Percentiles rank a stretch among this genome's conserved stretches.
phyloP scores from a whole-genome alignment of 2,888 invertebrate genomes.

The Anarsia innoxiella region DNA sequence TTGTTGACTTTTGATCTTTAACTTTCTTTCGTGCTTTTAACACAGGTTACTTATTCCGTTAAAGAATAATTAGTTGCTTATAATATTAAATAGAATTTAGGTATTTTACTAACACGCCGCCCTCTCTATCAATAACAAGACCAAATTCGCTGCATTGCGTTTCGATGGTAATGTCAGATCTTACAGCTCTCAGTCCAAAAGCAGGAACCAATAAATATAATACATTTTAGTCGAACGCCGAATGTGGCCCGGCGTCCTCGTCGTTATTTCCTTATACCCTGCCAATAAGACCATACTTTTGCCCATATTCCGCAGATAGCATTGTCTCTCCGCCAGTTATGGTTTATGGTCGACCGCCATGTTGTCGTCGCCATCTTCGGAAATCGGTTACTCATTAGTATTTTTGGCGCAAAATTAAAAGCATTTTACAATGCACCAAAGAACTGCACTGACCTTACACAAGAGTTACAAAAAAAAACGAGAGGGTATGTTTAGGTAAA shows the following conservation, averaged over 20 bases:
- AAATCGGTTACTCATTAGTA: conserved; percentile 38
- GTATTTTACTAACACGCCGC: too few relatives aligned
- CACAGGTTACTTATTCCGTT: too few relatives aligned
- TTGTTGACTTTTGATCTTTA: too few relatives aligned
- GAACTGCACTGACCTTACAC: conserved; percentile 38
- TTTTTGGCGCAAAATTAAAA: conserved; percentile 38
- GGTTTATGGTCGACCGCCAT: conserved; percentile 39
- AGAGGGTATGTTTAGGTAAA: too few relatives aligned
- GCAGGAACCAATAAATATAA: conserved; percentile 56
- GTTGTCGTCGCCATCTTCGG: conserved; percentile 36
- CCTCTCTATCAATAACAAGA: conserved; percentile 11
- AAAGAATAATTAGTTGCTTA: too few relatives aligned
- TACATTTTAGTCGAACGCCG: conserved; percentile 50
- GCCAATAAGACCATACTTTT: conserved; percentile 39
- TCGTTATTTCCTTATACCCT: conserved; percentile 54
- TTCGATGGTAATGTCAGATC: conserved; percentile 22
- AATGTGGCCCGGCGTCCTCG: conserved; percentile 45
- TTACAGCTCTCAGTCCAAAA: conserved; percentile 40
- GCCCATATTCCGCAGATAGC: conserved; percentile 32
- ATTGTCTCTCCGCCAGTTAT: conserved; percentile 38
- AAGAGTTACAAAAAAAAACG: conserved; percentile 18
- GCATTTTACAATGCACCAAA: too few relatives aligned
- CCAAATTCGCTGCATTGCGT: conserved; percentile 8
- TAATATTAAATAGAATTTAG: too few relatives aligned
- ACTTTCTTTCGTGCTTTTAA: too few relatives aligned